phyloP scores from a whole-genome alignment of 2,113 vertebrate species.

The Corvus cornix region DNA sequence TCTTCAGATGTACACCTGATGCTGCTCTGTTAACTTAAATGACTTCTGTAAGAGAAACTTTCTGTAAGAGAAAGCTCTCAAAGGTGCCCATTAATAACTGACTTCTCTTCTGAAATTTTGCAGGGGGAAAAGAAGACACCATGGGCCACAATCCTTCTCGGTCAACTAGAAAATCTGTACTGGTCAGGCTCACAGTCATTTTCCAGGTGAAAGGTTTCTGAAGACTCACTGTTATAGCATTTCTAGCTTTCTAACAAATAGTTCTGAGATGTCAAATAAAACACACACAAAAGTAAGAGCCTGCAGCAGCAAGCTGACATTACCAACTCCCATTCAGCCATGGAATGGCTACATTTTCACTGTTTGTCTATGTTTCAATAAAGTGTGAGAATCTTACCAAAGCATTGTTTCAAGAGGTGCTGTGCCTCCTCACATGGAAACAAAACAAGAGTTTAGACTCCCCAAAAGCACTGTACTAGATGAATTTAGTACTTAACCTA shows the following conservation, averaged over 20 bases:
- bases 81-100: background rate
- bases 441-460: background rate
- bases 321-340: background rate
- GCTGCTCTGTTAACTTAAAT: background rate
- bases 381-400: background rate
- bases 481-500: background rate
- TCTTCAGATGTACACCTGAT: background rate
- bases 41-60: background rate
- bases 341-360: background rate
- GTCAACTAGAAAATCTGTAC: background rate
- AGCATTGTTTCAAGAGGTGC: background rate
- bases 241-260: background rate
- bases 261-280: background rate
- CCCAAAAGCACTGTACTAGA: background rate
- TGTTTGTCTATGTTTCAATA: background rate
- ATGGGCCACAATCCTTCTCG: rapidly evolving
- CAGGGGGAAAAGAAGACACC: background rate
- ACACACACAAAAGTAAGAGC: background rate
- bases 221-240: background rate
- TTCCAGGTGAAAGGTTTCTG: background rate
- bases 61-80: background rate
- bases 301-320: background rate
- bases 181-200: background rate
- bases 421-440: background rate
- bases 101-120: background rate